Conservation (phyloP, 2,888 invertebrate species). For the Cetonia aurata region DNA sequence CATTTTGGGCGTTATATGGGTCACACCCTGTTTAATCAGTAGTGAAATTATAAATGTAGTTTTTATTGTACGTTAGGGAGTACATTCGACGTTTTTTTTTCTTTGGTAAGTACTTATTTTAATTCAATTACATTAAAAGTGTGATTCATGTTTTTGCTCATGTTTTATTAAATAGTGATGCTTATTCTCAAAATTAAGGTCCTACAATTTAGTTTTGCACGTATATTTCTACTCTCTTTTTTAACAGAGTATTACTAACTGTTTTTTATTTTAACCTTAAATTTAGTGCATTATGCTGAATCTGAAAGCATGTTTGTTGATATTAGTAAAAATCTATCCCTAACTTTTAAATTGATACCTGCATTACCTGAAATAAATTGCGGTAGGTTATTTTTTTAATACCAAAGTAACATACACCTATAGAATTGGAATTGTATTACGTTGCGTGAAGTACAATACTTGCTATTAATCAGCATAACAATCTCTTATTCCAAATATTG, state of each 20-base stretch:
- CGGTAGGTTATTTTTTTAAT: conserved; percentile 21
- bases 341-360: neutral
- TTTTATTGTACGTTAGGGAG: conserved; percentile 21
- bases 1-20: conserved; percentile 57
- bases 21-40: conserved; percentile 56
- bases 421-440: no score
- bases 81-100: conserved; percentile 33
- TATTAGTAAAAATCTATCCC: neutral
- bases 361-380: conserved; percentile 19
- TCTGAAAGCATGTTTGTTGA: no score
- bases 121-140: conserved; percentile 22
- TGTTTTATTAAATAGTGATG: conserved; percentile 41
- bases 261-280: conserved; percentile 2
- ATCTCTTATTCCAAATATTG: no score
- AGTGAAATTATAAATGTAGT: conserved; percentile 50
- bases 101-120: conserved; percentile 43
- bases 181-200: conserved; percentile 25
- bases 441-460: no score
- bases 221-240: conserved; percentile 12
- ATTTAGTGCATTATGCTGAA: neutral
- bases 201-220: conserved; percentile 28
- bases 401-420: no score
- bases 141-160: conserved; percentile 38
- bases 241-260: conserved; percentile 5
- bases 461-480: no score